A percentile compares a stretch with the other conserved stretches of the same genome.
Conservation (phyloP, 1,140 invertebrate genomes). For the Neodiprion pinetum region DNA sequence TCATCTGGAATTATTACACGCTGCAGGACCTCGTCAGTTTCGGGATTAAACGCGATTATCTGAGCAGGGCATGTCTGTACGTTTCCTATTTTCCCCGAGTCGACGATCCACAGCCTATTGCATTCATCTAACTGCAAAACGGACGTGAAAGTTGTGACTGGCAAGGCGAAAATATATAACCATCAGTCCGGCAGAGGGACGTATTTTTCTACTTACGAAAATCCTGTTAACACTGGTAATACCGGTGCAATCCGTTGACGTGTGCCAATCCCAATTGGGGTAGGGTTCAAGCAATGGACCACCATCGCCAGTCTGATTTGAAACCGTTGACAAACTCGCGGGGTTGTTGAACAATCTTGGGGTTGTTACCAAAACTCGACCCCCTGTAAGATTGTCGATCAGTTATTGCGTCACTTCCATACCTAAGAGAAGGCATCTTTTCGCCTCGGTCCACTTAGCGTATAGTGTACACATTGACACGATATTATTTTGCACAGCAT, state of each 20-base stretch:
- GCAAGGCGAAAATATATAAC: too few relatives aligned
- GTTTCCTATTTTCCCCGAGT: slow-evolving; percentile 56
- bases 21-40: slow-evolving; percentile 52
- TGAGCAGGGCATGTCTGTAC: slow-evolving; percentile 53
- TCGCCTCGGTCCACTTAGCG: too few relatives aligned
- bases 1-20: slow-evolving; percentile 49
- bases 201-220: slow-evolving; percentile 1
- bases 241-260: slow-evolving; percentile 26
- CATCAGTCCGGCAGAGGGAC: too few relatives aligned
- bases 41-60: slow-evolving; percentile 57
- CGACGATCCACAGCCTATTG: slow-evolving; percentile 61
- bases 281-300: slow-evolving; percentile 35
- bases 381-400: slow-evolving; percentile 11
- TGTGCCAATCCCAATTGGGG: slow-evolving; percentile 39
- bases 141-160: too few relatives aligned
- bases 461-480: too few relatives aligned
- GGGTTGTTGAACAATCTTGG: slow-evolving; percentile 34
- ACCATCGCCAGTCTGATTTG: slow-evolving; percentile 12
- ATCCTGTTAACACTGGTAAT: slow-evolving; percentile 38
- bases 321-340: slow-evolving; percentile 31
- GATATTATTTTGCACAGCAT: too few relatives aligned
- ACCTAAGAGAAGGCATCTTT: too few relatives aligned
- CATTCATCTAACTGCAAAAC: slow-evolving; percentile 62
- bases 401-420: too few relatives aligned
- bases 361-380: slow-evolving; percentile 37